These are phyloP conservation scores for Molorchus minor DNA, from an alignment of 2,888 invertebrate species.

Conservation along the genomic window DNA sequence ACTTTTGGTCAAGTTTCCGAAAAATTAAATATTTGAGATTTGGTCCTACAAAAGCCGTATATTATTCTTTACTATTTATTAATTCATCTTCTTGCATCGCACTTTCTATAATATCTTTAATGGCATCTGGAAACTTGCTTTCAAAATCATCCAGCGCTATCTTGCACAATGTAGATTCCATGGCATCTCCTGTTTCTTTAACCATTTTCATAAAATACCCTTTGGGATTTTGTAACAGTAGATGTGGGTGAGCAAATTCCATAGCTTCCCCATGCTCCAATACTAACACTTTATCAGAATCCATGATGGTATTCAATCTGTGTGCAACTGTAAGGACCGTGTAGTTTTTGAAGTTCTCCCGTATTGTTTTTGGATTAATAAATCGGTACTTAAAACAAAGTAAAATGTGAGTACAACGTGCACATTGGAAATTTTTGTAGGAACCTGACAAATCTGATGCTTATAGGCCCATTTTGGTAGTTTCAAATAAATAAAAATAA, in stretches of 20 bases:
- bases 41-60: no score
- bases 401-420: no score
- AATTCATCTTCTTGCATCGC: not conserved
- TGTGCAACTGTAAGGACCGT: slow-evolving; percentile 86
- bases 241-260: slow-evolving; percentile 65
- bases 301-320: no score
- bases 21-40: no score
- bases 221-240: slow-evolving; percentile 51
- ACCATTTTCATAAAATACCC: slow-evolving; percentile 55
- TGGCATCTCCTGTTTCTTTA: slow-evolving; percentile 52
- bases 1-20: no score
- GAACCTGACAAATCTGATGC: no score
- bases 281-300: slow-evolving; percentile 77
- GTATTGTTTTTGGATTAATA: slow-evolving; percentile 77
- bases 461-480: no score
- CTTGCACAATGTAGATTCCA: slow-evolving; percentile 44
- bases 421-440: no score
- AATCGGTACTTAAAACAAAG: slow-evolving; percentile 75
- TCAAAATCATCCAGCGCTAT: slow-evolving; percentile 43
- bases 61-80: no score
- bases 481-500: slow-evolving; percentile 11
- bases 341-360: slow-evolving; percentile 75
- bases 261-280: slow-evolving; percentile 65
- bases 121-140: slow-evolving; percentile 7
- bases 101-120: not conserved